Evolutionary conservation across 2,797 vertebrate genomes (phyloP).

Genomic region (Neopelma chrysocephalum): DNA sequence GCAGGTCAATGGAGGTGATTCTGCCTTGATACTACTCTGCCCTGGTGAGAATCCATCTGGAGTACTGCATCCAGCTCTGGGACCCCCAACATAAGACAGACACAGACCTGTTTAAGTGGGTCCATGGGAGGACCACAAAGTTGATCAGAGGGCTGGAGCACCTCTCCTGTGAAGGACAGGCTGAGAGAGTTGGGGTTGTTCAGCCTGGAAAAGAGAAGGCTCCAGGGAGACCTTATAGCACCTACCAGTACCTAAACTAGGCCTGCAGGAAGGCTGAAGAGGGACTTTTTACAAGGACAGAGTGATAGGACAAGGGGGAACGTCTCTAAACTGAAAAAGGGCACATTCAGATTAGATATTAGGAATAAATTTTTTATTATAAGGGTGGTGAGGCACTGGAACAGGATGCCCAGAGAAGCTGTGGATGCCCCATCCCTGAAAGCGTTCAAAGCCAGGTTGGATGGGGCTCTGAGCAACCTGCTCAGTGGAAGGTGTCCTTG

Average conservation of each 20-base stretch:
- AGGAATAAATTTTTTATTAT: background rate
- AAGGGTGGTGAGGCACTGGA: background rate
- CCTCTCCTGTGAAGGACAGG: background rate
- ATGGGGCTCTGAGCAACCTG: background rate
- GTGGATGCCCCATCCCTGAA: background rate
- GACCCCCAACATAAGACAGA: fast-evolving
- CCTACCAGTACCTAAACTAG: background rate
- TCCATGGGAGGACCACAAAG: background rate
- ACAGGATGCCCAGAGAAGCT: background rate
- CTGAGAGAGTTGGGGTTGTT: background rate
- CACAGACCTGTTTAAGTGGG: fast-evolving
- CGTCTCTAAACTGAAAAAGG: background rate
- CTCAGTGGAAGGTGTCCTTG: background rate
- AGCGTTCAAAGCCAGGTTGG: background rate
- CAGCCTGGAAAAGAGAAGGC: background rate
- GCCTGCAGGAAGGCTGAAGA: background rate
- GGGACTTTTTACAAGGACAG: fast-evolving
- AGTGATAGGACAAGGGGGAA: fast-evolving
- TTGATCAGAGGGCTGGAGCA: background rate
- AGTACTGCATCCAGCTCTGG: background rate
- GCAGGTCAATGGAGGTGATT: background rate
- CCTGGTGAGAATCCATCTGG: background rate
- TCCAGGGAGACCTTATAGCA: background rate
- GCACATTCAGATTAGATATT: background rate
- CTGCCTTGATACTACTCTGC: background rate